phyloP scores from a whole-genome alignment of 2,888 invertebrate species.

The Eupeodes latifasciatus region DNA sequence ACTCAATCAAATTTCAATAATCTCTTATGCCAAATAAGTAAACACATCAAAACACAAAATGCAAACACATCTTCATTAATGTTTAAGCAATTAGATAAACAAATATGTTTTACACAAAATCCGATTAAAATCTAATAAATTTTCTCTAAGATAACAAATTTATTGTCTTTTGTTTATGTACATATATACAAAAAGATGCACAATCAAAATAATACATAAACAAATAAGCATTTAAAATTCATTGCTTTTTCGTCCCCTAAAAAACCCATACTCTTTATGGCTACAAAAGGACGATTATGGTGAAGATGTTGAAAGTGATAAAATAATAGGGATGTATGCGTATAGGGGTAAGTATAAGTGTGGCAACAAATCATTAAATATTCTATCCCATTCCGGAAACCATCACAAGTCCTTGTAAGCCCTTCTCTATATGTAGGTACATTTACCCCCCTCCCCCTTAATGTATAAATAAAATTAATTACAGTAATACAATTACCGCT shows the following conservation, averaged over 20 bases:
- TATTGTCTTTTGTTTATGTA: conserved; percentile 4
- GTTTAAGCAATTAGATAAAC: conserved; percentile 25
- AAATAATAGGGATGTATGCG: too few species aligned
- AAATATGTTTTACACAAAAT: conserved; percentile 45
- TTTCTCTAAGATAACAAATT: conserved; percentile 49
- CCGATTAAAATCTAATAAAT: conserved; percentile 64
- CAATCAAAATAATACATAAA: neutral
- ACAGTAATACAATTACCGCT: conserved; percentile 59
- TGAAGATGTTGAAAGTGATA: neutral
- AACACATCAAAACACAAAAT: conserved; percentile 9
- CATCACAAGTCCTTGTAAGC: neutral
- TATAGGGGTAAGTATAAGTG: neutral
- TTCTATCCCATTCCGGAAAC: neutral
- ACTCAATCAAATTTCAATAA: conserved; percentile 39
- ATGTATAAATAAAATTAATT: conserved; percentile 60
- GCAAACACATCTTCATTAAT: conserved; percentile 28
- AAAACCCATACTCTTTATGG: neutral
- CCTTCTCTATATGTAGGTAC: neutral
- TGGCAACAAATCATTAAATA: conserved; percentile 52
- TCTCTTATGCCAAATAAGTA: conserved; percentile 16
- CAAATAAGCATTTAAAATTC: conserved; percentile 36
- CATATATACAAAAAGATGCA: conserved; percentile 6
- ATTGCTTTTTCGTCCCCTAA: neutral
- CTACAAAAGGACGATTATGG: neutral
- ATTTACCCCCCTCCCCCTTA: neutral